Percentiles rank a stretch among this genome's conserved stretches.
phyloP scores from a whole-genome alignment of 2,113 vertebrate genomes.

The Hoplias malabaricus region DNA sequence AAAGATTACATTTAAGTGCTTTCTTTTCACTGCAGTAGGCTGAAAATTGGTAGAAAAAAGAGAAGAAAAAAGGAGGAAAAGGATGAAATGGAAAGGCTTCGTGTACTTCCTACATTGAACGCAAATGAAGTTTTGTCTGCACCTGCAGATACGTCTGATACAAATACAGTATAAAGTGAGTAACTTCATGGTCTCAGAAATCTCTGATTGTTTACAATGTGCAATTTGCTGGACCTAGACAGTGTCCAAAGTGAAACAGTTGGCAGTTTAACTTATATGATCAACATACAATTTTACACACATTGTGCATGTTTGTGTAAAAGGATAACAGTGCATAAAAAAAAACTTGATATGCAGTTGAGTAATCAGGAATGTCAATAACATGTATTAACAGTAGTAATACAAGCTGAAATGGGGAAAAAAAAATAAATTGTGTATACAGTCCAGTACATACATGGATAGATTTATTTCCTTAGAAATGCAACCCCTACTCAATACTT shows the following conservation, averaged over 20 bases:
- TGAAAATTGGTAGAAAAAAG: constrained; percentile 39
- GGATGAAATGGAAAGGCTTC: constrained; percentile 39
- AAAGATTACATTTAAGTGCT: neutral
- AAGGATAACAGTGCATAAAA: no score
- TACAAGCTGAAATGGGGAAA: no score
- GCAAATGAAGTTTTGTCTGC: constrained; percentile 3
- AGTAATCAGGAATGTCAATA: no score
- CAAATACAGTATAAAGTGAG: constrained; percentile 47
- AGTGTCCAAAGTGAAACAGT: neutral
- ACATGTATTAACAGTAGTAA: no score
- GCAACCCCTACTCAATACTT: no score
- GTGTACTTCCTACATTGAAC: constrained; percentile 36
- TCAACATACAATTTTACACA: no score
- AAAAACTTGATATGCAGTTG: no score
- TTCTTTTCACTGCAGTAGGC: constrained; percentile 31
- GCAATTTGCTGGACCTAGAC: neutral
- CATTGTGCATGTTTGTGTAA: no score
- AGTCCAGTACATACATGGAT: no score
- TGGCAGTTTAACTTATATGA: no score
- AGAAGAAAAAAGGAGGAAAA: constrained; percentile 33
- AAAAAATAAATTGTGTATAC: no score
- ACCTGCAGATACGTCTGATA: constrained; percentile 20
- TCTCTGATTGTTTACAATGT: neutral
- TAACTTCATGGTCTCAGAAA: neutral
- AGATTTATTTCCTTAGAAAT: no score